Percentiles rank a stretch among this genome's conserved stretches.
Conservation (phyloP, 2,888 invertebrate species). For the Lepeophtheirus nordmannii region DNA sequence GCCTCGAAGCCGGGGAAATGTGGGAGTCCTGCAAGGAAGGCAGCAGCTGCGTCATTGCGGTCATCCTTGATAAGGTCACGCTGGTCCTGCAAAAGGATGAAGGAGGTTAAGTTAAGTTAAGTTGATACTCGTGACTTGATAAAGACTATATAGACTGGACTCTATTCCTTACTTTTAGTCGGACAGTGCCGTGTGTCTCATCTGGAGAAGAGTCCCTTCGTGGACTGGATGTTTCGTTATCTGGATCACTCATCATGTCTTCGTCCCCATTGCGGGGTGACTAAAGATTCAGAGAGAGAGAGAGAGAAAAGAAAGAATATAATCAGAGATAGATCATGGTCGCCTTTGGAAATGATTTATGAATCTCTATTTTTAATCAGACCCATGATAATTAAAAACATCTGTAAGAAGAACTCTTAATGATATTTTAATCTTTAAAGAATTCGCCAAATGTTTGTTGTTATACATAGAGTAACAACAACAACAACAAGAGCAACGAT, state of each 20-base stretch:
- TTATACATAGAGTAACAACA: not conserved
- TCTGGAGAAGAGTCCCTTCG: too few species aligned
- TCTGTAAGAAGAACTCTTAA: not conserved
- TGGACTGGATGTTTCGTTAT: not conserved
- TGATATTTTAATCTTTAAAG: not conserved
- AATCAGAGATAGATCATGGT: too few species aligned
- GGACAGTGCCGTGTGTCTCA: not conserved
- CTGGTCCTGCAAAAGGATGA: conserved; percentile 1
- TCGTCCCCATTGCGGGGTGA: not conserved
- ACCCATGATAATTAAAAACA: too few species aligned
- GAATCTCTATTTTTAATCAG: too few species aligned
- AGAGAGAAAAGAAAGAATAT: too few species aligned
- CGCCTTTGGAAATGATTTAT: too few species aligned
- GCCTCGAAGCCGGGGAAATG: conserved; percentile 1
- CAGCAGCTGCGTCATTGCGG: not conserved
- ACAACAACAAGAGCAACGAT: too few species aligned
- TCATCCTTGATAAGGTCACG: conserved; percentile 17
- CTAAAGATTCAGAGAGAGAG: not conserved
- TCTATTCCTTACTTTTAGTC: not conserved
- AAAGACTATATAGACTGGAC: not conserved
- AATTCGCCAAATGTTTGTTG: not conserved
- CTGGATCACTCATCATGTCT: conserved; percentile 3
- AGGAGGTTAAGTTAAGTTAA: not conserved
- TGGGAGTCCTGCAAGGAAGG: not conserved
- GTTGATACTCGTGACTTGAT: too few species aligned